phyloP scores from a whole-genome alignment of 2,113 vertebrate genomes.

The Macroglossus sobrinus region DNA sequence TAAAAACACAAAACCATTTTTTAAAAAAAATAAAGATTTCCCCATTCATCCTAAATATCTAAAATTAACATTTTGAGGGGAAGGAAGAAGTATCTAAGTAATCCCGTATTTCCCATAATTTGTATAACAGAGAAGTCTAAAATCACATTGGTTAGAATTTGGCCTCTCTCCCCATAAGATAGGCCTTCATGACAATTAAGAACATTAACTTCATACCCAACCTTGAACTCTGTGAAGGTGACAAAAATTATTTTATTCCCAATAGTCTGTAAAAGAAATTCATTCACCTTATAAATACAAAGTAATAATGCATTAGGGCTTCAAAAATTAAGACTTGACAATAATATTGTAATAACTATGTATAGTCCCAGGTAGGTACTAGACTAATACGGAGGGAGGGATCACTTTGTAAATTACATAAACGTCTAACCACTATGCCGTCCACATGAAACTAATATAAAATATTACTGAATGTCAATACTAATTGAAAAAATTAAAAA shows the following conservation, averaged over 20 bases:
- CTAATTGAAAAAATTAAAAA: too few species aligned
- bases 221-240: background rate
- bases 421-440: too few species aligned
- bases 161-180: background rate
- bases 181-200: background rate
- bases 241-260: background rate
- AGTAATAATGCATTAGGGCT: constrained; percentile 1
- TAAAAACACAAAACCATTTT: constrained; percentile 14
- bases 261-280: background rate
- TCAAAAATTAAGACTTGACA: constrained; percentile 42
- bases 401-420: too few species aligned
- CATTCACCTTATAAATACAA: constrained; percentile 39
- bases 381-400: too few species aligned
- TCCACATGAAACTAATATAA: too few species aligned
- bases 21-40: background rate
- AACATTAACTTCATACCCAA: constrained; percentile 30
- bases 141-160: constrained; percentile 31
- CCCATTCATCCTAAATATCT: background rate
- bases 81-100: constrained; percentile 28
- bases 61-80: background rate
- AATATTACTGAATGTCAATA: too few species aligned
- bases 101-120: constrained; percentile 5
- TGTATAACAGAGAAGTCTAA: background rate
- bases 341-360: too few species aligned
- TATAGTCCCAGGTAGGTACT: too few species aligned